These are phyloP conservation scores for Pseudomugil tenellus DNA, from an alignment of 2,797 vertebrate species.

Conservation along the genomic window DNA sequence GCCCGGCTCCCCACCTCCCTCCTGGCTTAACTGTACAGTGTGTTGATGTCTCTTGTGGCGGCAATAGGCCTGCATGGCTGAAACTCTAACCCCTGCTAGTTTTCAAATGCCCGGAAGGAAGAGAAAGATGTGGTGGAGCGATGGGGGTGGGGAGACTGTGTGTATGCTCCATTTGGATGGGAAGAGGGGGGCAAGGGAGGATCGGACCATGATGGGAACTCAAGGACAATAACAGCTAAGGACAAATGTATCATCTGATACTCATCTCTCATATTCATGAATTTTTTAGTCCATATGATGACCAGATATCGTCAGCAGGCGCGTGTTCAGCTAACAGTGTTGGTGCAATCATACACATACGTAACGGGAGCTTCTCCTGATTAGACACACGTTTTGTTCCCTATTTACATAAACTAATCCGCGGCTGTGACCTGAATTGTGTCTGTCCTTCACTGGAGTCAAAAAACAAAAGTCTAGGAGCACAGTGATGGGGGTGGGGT, in stretches of 20 bases:
- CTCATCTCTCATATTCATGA: slow-evolving; percentile 77
- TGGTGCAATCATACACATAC: slow-evolving; percentile 64
- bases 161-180: slow-evolving; percentile 78
- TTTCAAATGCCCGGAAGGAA: slow-evolving; percentile 86
- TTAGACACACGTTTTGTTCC: slow-evolving; percentile 74
- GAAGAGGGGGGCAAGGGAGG: slow-evolving; percentile 75
- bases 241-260: slow-evolving; percentile 84
- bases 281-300: slow-evolving; percentile 72
- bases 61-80: slow-evolving; percentile 77
- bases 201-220: slow-evolving; percentile 81
- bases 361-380: slow-evolving; percentile 63
- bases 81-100: slow-evolving; percentile 86
- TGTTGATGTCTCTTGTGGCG: slow-evolving; percentile 81
- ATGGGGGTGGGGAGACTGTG: slow-evolving; percentile 79
- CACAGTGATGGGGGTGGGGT: slow-evolving; percentile 68
- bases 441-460: slow-evolving; percentile 80
- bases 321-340: slow-evolving; percentile 37
- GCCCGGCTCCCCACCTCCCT: slow-evolving; percentile 58
- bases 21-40: slow-evolving; percentile 73
- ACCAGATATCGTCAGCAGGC: slow-evolving; percentile 53
- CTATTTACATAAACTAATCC: slow-evolving; percentile 84
- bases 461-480: slow-evolving; percentile 83
- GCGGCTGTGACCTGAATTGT: slow-evolving; percentile 84
- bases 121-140: slow-evolving; percentile 80
- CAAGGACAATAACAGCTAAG: slow-evolving; percentile 89